Evolutionary conservation across 2,113 vertebrate genomes (phyloP).

Genomic region (Nerophis ophidion): DNA sequence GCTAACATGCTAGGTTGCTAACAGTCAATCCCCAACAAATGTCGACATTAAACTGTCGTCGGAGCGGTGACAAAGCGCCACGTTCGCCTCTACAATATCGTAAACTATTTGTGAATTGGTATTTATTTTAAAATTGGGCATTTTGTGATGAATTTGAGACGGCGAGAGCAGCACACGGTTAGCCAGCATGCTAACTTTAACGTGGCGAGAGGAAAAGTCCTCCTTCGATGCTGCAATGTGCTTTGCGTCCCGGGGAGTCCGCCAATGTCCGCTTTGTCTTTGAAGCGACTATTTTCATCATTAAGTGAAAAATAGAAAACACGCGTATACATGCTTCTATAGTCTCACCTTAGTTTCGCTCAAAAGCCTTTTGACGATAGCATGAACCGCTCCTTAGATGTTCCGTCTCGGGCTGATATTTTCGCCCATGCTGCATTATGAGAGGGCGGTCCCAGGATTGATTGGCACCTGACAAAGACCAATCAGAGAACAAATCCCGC

Average conservation of each 20-base stretch:
- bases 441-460: conserved; percentile 51
- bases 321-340: background rate
- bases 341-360: conserved; percentile 52
- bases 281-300: background rate
- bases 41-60: conserved; percentile 1
- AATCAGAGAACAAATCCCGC: conserved; percentile 37
- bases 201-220: conserved; percentile 52
- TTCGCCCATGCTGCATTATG: conserved; percentile 78
- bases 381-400: conserved; percentile 31
- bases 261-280: conserved; percentile 1
- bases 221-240: conserved; percentile 58
- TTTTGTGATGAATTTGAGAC: background rate
- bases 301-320: background rate
- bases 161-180: background rate
- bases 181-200: conserved; percentile 54
- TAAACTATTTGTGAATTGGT: background rate
- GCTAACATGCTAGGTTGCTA: conserved; percentile 44
- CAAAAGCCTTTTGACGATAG: conserved; percentile 34
- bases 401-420: conserved; percentile 60
- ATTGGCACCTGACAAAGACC: conserved; percentile 41
- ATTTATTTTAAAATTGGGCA: background rate
- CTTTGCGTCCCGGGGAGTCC: conserved; percentile 45
- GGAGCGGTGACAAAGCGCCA: background rate
- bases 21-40: conserved; percentile 13
- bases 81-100: background rate